phyloP scores from a whole-genome alignment of 2,113 vertebrate species.

The Orientallactaga bullata region DNA sequence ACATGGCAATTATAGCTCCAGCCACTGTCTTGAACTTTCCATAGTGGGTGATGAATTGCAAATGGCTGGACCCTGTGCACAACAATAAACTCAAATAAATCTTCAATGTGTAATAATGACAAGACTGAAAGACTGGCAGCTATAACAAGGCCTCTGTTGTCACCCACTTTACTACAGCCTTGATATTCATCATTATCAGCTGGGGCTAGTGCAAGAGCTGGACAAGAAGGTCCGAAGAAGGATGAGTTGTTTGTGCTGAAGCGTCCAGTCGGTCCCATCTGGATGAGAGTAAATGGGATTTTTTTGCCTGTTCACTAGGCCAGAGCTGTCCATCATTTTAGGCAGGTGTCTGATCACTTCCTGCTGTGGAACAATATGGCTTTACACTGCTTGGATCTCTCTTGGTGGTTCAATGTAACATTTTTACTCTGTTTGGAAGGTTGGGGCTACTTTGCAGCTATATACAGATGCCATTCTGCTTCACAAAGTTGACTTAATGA shows the following conservation, averaged over 20 bases:
- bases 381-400: constrained; percentile 85
- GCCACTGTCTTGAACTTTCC: constrained; percentile 91
- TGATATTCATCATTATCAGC: constrained; percentile 95
- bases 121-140: constrained; percentile 93
- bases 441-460: constrained; percentile 77
- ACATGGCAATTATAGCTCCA: constrained; percentile 92
- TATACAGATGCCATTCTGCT: constrained; percentile 35
- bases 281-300: constrained; percentile 93
- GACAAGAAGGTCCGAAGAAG: constrained; percentile 94
- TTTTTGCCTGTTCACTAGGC: constrained; percentile 89
- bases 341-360: constrained; percentile 91
- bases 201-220: constrained; percentile 89
- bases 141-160: constrained; percentile 95
- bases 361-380: constrained; percentile 91
- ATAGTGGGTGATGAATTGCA: constrained; percentile 94
- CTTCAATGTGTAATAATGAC: constrained; percentile 96
- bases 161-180: constrained; percentile 92
- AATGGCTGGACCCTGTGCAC: constrained; percentile 91
- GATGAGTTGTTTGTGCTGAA: constrained; percentile 94
- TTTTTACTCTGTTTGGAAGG: constrained; percentile 80
- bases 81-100: constrained; percentile 96
- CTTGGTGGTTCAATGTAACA: constrained; percentile 82
- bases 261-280: constrained; percentile 96
- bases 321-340: constrained; percentile 92
- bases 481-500: constrained; percentile 44